Evolutionary conservation across 2,797 vertebrate genomes (phyloP).

Genomic region (Valencia hispanica): DNA sequence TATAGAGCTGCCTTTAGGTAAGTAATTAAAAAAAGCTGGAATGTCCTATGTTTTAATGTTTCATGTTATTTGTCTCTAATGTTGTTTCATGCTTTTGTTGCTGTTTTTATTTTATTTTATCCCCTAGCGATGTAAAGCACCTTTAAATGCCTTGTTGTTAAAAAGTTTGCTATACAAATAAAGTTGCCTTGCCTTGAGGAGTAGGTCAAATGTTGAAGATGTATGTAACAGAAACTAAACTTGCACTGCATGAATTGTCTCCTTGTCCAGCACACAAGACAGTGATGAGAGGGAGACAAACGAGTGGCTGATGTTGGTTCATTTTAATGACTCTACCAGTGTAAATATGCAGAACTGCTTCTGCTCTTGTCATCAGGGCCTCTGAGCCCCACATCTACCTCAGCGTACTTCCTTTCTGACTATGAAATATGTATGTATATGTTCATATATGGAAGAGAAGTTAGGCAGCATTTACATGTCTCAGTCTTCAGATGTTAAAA

Average conservation of each 20-base stretch:
- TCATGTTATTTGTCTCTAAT: too few species aligned
- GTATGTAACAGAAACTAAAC: not conserved
- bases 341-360: slow-evolving; percentile 75
- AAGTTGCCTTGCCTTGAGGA: too few species aligned
- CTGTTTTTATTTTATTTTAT: too few species aligned
- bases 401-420: slow-evolving; percentile 44
- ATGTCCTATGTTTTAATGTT: too few species aligned
- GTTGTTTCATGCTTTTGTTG: too few species aligned
- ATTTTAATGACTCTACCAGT: slow-evolving; percentile 76
- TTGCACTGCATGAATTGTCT: slow-evolving; percentile 15
- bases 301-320: slow-evolving; percentile 43
- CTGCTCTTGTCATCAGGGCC: slow-evolving; percentile 82
- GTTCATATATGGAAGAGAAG: not conserved
- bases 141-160: too few species aligned
- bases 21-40: too few species aligned
- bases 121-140: too few species aligned
- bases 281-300: slow-evolving; percentile 39
- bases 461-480: slow-evolving; percentile 1
- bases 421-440: slow-evolving; percentile 2
- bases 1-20: too few species aligned
- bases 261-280: slow-evolving; percentile 31
- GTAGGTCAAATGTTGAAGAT: slow-evolving; percentile 20
- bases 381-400: slow-evolving; percentile 46
- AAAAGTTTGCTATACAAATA: too few species aligned
- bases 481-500: slow-evolving; percentile 6